Evolutionary conservation across 2,797 vertebrate genomes (phyloP).

Genomic region (Apogon talboti): DNA sequence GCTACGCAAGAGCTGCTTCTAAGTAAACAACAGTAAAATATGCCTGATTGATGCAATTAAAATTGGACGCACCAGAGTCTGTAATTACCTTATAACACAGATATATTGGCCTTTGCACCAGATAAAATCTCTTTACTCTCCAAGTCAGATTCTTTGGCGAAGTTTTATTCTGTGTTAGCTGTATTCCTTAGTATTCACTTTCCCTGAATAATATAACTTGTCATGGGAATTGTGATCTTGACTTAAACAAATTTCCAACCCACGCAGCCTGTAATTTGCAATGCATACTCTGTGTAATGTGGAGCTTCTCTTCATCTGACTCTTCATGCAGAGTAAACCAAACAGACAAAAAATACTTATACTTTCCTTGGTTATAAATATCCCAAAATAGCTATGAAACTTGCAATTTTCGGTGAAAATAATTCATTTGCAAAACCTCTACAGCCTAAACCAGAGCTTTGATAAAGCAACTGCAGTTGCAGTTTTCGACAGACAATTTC

Average conservation of each 20-base stretch:
- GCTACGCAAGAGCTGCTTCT: not conserved
- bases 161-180: slow-evolving; percentile 25
- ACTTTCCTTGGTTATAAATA: slow-evolving; percentile 3
- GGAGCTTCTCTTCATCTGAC: slow-evolving; percentile 15
- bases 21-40: slow-evolving; percentile 1
- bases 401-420: slow-evolving; percentile 4
- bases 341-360: not conserved
- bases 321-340: not conserved
- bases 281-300: slow-evolving; percentile 14
- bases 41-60: not conserved
- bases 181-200: slow-evolving; percentile 15
- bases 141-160: slow-evolving; percentile 33
- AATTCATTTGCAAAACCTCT: not conserved
- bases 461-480: not conserved
- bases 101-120: slow-evolving; percentile 17
- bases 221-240: slow-evolving; percentile 44
- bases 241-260: slow-evolving; percentile 46
- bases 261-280: slow-evolving; percentile 35
- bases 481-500: too few species aligned
- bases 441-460: not conserved
- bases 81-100: slow-evolving; percentile 19
- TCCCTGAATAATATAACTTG: slow-evolving; percentile 33
- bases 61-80: not conserved
- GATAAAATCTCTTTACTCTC: slow-evolving; percentile 29
- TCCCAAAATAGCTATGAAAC: not conserved